Base-by-base conservation (phyloP, 1,140 invertebrate species). In the Drosophila sproati region DNA sequence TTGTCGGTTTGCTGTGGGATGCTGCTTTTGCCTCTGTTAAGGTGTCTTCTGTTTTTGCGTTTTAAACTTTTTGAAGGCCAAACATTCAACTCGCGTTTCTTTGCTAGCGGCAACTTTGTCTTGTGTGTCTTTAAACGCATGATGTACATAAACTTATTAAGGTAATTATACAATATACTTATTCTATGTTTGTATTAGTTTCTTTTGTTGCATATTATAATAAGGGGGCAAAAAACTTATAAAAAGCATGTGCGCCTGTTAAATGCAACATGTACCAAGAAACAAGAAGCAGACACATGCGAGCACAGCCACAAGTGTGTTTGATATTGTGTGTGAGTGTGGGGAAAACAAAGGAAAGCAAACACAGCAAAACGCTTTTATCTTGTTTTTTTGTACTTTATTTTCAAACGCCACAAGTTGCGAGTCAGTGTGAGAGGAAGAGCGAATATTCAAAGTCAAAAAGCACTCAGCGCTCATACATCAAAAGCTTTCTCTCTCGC, bases 31-130 rank as follows among this genome's bases (percentile, higher is more conserved):
- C 39, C 31, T 61, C 29, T 75, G 20, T 20, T 73, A 52, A 62
- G 45, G 66, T 72, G 72, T 82, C 78, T 88, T 79, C 61, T 72
- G 62, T 52, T 87, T 78, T 73, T 78, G 70, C 60, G 69, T 78
- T 77, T 80, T 88, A 64, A 74, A 83, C 71, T 78, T 83, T 83
- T 85, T 85, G 86, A 89, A 89, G 85, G 85, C 80, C 81, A 89
- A 85, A 59, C 72, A 62, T 83, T 85, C 70, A 85, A 74, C 80
- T 85, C 72, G 76, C 20, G 20, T 20, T 20, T 20, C 37, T 35
- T 55, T 29, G 51, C 29, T 77, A 52, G 34, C 48, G 50, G 41
- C 50, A 54, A 31, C 54, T 61, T 64, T 82, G 59, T 71, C 64
- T 63, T 70, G 32, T 51, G 8, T 56, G 28, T 48, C 59, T 77